Evolutionary conservation across 2,888 invertebrate genomes (phyloP), one percentile per base, ranked within the genome.

Genomic region (Dorcus parallelipipedus): DNA sequence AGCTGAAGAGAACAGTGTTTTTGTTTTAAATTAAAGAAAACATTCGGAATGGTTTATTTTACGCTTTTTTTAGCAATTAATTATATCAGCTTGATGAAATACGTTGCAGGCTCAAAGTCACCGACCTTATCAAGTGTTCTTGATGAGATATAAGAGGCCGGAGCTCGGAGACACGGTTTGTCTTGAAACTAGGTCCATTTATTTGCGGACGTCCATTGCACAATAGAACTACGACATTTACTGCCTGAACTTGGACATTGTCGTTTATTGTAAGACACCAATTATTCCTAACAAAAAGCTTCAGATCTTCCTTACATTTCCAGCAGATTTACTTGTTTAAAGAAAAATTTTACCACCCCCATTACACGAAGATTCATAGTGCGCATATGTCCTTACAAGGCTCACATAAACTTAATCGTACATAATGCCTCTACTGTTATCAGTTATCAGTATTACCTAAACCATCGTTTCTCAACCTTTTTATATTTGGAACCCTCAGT

Each of bases 141-240:
- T 50, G 17, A 38, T 39, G 48, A 38, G 40, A 41, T 38, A 47
- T 47, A 52, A 47, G 40, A 23, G 51, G 52, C 51, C 39, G 52
- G 52, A 20, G 47, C 47, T 48, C 51, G 45, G 39, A 43, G 47
- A 51, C 42, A 20, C 23, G 20, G 49, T 49, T 51, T 56, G 56
- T 51, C 56, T 39, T 50, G 40, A 56, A 56, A 56, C 52, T 56
- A 56, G 52, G 47, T 56, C 56, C 56, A 56, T 56, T 56, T 56
- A 56, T 56, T 56, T 52, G 56, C 45, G 47, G 52, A 43, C 52
- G 56, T 56, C 56, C 51, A 56, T 56, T 56, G 51, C 56, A 56
- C 56, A 56, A 56, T 56, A 47, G 56, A 56, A 56, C 47, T 50
- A 17, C 26, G 56, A 51, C 51, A 52, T 56, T 56, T 56, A 47